phyloP scores from a whole-genome alignment of 2,797 vertebrate species.

The Channallabes apus region DNA sequence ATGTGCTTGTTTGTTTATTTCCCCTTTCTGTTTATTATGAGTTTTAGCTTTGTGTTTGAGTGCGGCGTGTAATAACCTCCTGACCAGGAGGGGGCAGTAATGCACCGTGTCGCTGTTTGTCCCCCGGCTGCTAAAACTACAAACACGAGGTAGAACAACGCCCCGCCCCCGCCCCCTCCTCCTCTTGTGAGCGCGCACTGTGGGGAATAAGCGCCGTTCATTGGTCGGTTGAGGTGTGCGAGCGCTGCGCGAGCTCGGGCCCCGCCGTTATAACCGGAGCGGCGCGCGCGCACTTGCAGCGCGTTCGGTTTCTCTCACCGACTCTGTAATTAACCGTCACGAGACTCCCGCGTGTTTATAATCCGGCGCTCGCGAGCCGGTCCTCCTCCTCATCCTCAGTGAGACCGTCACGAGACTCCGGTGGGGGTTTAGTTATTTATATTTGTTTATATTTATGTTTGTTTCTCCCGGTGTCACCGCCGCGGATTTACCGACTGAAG shows the following conservation, averaged over 20 bases:
- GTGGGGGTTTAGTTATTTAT: neutral
- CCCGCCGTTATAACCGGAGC: neutral
- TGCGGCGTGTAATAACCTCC: no score
- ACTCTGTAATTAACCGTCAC: neutral
- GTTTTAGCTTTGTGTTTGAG: no score
- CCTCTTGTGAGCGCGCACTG: neutral
- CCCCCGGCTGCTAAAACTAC: no score
- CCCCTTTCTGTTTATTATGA: no score
- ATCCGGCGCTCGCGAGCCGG: neutral
- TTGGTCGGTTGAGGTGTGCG: no score
- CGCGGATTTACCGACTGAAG: neutral
- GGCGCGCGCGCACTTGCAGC: neutral
- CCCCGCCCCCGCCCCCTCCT: neutral
- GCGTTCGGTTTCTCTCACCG: neutral
- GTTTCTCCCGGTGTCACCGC: neutral
- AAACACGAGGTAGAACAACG: no score
- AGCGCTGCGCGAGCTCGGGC: neutral
- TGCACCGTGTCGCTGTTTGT: no score
- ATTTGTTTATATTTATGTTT: neutral
- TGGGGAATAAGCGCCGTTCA: neutral
- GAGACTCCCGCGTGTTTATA: neutral
- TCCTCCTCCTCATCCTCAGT: no score
- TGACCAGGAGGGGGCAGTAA: no score
- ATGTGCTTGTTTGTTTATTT: no score
- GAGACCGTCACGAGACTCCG: no score